Conservation (phyloP, 2,888 invertebrate genomes). For the Achlya flavicornis region DNA sequence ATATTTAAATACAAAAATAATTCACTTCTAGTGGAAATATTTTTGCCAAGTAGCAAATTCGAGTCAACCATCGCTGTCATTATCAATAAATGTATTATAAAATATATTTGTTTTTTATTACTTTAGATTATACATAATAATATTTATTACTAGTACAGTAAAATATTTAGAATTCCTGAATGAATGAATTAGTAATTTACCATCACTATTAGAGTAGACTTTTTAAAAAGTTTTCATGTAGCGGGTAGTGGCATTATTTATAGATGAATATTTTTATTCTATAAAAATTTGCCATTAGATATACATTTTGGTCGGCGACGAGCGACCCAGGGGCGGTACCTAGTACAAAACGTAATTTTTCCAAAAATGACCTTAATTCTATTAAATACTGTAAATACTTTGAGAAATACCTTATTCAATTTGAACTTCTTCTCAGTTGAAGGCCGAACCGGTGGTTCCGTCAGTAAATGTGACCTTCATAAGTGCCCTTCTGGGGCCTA, state of each 20-base stretch:
- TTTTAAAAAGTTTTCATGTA: not conserved
- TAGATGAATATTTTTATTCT: too few species aligned
- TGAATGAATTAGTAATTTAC: not conserved
- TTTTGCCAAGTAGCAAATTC: conserved; percentile 83
- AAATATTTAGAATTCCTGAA: not conserved
- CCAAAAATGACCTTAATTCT: too few species aligned
- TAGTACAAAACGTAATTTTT: too few species aligned
- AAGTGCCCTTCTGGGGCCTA: too few species aligned
- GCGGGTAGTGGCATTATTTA: not conserved
- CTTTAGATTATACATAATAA: conserved; percentile 17
- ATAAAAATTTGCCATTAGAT: too few species aligned
- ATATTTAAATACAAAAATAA: conserved; percentile 78
- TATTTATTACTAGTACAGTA: not conserved
- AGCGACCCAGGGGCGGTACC: too few species aligned
- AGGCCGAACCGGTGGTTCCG: too few species aligned
- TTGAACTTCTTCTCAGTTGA: too few species aligned
- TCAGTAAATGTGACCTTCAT: too few species aligned
- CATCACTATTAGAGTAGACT: not conserved
- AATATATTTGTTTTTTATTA: conserved; percentile 55
- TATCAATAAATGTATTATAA: conserved; percentile 83
- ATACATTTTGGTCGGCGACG: too few species aligned
- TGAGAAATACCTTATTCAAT: too few species aligned
- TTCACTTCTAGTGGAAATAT: conserved; percentile 82
- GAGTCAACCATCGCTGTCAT: conserved; percentile 83
- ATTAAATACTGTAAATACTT: too few species aligned